A percentile compares a stretch with the other conserved stretches of the same genome.
Evolutionary conservation across 2,113 vertebrate species (phyloP).

Genomic region (Cricetomys ansorgei): DNA sequence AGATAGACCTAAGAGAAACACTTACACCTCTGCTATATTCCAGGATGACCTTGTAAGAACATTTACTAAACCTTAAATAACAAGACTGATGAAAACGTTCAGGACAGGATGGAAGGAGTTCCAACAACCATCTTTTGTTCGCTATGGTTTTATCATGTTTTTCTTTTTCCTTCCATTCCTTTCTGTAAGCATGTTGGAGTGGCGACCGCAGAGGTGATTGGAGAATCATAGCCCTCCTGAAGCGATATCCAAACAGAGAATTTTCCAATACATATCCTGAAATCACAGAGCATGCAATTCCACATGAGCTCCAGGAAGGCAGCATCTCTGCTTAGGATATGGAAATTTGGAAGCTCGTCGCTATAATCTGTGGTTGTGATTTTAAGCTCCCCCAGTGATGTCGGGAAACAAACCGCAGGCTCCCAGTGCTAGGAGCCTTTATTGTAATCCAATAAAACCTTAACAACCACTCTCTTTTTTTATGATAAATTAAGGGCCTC

Average conservation of each 20-base stretch:
- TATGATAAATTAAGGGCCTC: conserved; percentile 85
- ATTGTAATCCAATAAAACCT: conserved; percentile 88
- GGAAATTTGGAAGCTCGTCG: conserved; percentile 85
- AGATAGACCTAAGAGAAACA: background rate
- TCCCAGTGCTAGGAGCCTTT: conserved; percentile 82
- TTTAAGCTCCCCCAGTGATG: conserved; percentile 83
- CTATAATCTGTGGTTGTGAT: conserved; percentile 87
- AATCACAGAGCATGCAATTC: conserved; percentile 70
- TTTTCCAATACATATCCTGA: conserved; percentile 65
- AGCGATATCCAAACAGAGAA: conserved; percentile 68
- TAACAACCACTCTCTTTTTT: conserved; percentile 82
- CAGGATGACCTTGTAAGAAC: conserved; percentile 48
- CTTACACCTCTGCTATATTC: background rate
- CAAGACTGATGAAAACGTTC: conserved; percentile 27
- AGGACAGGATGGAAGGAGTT: conserved; percentile 6
- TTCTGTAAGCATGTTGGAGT: background rate
- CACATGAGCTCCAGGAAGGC: conserved; percentile 68
- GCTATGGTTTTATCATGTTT: background rate
- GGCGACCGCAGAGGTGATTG: conserved; percentile 10
- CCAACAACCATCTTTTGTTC: conserved; percentile 28
- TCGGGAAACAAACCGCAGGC: conserved; percentile 86
- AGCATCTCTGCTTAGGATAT: conserved; percentile 77
- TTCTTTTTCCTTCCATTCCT: background rate
- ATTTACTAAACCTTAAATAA: conserved; percentile 34
- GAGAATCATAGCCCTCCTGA: conserved; percentile 73